phyloP scores from a whole-genome alignment of 2,888 invertebrate species.

The Trachelus iudaicus region DNA sequence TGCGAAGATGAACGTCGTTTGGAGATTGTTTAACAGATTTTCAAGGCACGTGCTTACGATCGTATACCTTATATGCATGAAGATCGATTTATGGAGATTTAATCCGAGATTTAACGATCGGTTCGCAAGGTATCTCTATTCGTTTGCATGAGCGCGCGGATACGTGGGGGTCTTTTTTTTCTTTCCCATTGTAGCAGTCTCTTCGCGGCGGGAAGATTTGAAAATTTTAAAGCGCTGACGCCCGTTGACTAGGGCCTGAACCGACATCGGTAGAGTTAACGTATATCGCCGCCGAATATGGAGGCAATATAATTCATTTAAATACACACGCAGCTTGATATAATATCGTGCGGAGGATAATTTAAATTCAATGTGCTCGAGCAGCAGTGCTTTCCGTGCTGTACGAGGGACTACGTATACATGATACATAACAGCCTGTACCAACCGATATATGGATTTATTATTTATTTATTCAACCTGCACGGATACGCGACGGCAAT shows the following conservation, averaged over 20 bases:
- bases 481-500: slow-evolving; percentile 1
- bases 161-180: background rate
- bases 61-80: background rate
- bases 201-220: background rate
- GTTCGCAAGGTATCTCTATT: background rate
- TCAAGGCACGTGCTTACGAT: background rate
- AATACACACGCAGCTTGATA: slow-evolving; percentile 21
- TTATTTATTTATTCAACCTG: slow-evolving; percentile 23
- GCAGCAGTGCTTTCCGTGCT: slow-evolving; percentile 6
- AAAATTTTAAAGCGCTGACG: background rate
- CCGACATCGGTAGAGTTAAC: background rate
- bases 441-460: slow-evolving; percentile 10
- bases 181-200: background rate
- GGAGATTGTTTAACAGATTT: background rate
- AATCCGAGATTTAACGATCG: background rate
- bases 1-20: background rate
- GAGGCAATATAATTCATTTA: slow-evolving; percentile 20
- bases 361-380: slow-evolving; percentile 44
- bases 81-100: background rate
- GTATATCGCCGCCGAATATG: slow-evolving; percentile 9
- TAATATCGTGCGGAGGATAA: slow-evolving; percentile 33
- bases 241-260: background rate
- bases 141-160: background rate
- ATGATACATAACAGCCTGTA: slow-evolving; percentile 23
- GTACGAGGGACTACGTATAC: slow-evolving; percentile 9